Evolutionary conservation across 2,797 vertebrate genomes (phyloP), one percentile per base, ranked within the genome.

Genomic region (Petrocephalus sullivani): DNA sequence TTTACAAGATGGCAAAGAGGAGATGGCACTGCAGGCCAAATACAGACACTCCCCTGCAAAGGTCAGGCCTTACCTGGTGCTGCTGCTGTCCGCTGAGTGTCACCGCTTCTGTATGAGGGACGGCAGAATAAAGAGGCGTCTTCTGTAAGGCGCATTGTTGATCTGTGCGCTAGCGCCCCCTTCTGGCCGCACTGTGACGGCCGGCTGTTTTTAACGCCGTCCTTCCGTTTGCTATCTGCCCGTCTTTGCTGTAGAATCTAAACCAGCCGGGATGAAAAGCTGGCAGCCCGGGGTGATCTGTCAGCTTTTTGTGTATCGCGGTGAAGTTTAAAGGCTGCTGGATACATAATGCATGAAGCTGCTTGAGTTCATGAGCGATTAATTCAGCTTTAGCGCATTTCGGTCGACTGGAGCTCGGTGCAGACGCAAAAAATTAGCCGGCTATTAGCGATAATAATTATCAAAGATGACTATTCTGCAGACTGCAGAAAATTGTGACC

Each of bases 151-250:
- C 60, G 61, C 3, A 57, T 88, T 89, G 54, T 90, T 92, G 51
- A 93, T 95, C 88, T 93, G 96, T 95, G 92, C 95, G 92, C 94
- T 96, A 94, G 98, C 97, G 96, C 98, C 98, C 97, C 96, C 97
- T 93, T 94, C 97, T 97, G 98, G 98, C 96, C 93, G 94, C 95
- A 96, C 91, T 91, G 92, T 90, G 94, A 93, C 93, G 92, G 96
- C 95, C 96, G 95, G 93, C 91, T 94, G 90, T 93, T 94, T 92
- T 91, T 75, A 46, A 85, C 16, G 84, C 14, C 53, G 33, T 85
- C 23, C 54, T 85, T 9, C n/a, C 58, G 53, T 33, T 51, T 16
- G 94, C 95, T 81, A 64, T 87, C 41, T 8, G 33, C 61, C 33
- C 28, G 49, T 64, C 60, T 58, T 61, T 53, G 58, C 57, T 67